Base-by-base conservation (phyloP, 2,888 invertebrate species). In the Pediacus dermestoides region DNA sequence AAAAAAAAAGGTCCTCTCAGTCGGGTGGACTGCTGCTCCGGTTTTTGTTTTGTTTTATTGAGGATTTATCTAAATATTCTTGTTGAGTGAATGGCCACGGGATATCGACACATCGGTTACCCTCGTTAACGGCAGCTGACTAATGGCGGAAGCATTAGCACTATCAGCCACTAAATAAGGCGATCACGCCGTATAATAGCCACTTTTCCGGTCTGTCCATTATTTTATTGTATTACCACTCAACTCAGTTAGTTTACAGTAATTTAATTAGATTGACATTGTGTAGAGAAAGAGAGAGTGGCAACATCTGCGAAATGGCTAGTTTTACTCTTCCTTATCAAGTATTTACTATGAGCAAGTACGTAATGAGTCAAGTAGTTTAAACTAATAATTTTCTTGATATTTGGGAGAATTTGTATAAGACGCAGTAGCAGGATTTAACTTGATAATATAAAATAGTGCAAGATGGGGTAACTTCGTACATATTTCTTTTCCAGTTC, bases 71-170 rank as follows among this genome's bases (percentile, higher is more conserved):
- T 50, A 46, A 46, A 53, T 44, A 42, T 37, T 46, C 37, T 45
- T 39, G 48, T 48, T 45, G 40, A 42, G 39, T 42, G 47, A 48
- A 39, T 42, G 45, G 48, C 21, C 21, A 18, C 6, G 45, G 26
- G 37, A 46, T 54, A 67, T 67, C 64, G 66, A 65, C 65, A 64
- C 61, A 66, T 66, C 63, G 57, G 61, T 60, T 63, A 64, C 66
- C 66, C 66, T 67, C 67, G 67, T 68, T 67, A 68, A 64, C 60
- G 62, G 63, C 68, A 68, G 66, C 67, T 68, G 68, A 68, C 67
- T 67, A 68, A 68, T 67, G 66, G 66, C 68, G 67, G 67, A 68
- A 70, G 64, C 68, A 67, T 66, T 67, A 66, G 58, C 58, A 58
- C 64, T 62, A 66, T 64, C 64, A 61, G 62, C 60, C 54, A 60